These are phyloP conservation scores for Elymnias hypermnestra DNA, from an alignment of 1,140 invertebrate species.

Conservation along the genomic window DNA sequence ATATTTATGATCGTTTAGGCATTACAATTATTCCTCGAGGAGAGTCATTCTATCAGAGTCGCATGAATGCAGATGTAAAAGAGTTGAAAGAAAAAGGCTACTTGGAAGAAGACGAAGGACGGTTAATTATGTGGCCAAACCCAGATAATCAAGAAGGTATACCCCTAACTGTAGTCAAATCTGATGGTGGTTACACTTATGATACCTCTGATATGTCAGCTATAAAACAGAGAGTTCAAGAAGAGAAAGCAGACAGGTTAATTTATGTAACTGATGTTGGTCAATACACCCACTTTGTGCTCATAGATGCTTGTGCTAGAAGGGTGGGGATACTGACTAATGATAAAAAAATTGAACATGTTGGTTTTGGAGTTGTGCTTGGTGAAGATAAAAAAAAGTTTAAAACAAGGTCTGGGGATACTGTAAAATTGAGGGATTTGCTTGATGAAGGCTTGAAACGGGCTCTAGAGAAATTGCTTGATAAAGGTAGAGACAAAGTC, in stretches of 20 bases:
- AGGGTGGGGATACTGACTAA: conserved; percentile 82
- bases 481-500: conserved; percentile 94
- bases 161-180: conserved; percentile 97
- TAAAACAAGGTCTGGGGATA: conserved; percentile 98
- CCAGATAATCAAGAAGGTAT: conserved; percentile 77
- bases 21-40: conserved; percentile 89
- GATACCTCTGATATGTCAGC: conserved; percentile 98
- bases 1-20: conserved; percentile 86
- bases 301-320: conserved; percentile 83
- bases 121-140: conserved; percentile 93
- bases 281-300: conserved; percentile 92
- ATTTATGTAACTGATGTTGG: conserved; percentile 98
- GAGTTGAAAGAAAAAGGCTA: conserved; percentile 84
- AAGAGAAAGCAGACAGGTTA: conserved; percentile 93
- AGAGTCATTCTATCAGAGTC: conserved; percentile 98
- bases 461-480: conserved; percentile 89
- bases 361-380: conserved; percentile 97
- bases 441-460: conserved; percentile 95
- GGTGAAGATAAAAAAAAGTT: conserved; percentile 99
- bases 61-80: conserved; percentile 91
- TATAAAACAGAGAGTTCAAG: conserved; percentile 90
- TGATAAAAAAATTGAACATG: conserved; percentile 88
- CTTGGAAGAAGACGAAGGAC: conserved; percentile 93
- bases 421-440: conserved; percentile 92
- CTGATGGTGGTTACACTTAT: conserved; percentile 99